Conservation (phyloP, 2,113 vertebrate genomes). For the Suncus etruscus region DNA sequence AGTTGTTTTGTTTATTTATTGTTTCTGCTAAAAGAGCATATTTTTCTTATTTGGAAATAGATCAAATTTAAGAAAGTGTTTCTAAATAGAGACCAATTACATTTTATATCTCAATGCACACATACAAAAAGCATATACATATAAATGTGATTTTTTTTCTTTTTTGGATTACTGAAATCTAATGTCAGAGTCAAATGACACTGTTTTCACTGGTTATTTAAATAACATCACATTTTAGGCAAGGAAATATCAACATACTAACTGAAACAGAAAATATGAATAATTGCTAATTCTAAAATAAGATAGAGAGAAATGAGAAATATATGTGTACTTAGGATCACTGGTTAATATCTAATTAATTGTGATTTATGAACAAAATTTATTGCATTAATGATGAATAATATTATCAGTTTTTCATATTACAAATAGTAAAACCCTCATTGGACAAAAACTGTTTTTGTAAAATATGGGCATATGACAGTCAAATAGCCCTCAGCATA, state of each 20-base stretch:
- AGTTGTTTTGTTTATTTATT: conserved; percentile 89
- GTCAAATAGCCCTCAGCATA: conserved; percentile 37
- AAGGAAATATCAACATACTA: conserved; percentile 33
- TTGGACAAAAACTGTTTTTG: neutral
- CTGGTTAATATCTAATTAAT: conserved; percentile 10
- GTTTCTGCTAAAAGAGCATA: conserved; percentile 85
- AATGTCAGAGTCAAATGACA: neutral
- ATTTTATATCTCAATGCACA: conserved; percentile 28
- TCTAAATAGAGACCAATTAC: conserved; percentile 50
- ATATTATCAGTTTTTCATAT: neutral
- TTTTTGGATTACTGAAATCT: neutral
- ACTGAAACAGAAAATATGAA: neutral
- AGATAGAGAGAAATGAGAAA: conserved; percentile 25
- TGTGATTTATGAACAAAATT: neutral
- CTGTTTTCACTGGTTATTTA: conserved; percentile 20
- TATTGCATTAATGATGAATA: neutral
- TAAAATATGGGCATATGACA: neutral
- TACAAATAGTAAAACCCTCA: conserved; percentile 2
- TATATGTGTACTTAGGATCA: neutral
- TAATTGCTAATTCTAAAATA: conserved; percentile 55
- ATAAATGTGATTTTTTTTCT: neutral
- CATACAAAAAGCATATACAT: neutral
- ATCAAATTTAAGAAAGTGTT: conserved; percentile 76
- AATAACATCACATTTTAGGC: conserved; percentile 49
- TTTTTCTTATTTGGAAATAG: conserved; percentile 79